Conservation (phyloP, 1,140 invertebrate genomes). For the Melanaphis sacchari region DNA sequence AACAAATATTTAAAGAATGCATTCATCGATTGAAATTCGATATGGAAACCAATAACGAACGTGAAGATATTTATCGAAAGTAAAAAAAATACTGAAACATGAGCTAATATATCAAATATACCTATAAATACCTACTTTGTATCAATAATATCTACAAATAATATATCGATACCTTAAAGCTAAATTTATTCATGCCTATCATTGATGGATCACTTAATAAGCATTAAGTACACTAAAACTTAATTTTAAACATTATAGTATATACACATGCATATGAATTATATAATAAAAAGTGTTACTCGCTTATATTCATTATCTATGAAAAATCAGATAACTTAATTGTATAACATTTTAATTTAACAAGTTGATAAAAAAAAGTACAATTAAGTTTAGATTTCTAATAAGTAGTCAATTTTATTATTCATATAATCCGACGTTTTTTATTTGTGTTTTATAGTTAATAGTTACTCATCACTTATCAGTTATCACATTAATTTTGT, state of each 20-base stretch:
- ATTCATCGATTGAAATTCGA: background rate
- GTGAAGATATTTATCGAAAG: background rate
- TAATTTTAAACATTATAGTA: background rate
- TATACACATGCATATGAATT: background rate
- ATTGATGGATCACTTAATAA: background rate
- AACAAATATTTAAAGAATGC: slow-evolving; percentile 23
- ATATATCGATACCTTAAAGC: background rate
- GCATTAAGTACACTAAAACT: no score
- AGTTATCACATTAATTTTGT: background rate
- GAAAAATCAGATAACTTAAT: background rate
- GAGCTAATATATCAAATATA: slow-evolving; percentile 12
- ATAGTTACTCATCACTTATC: no score
- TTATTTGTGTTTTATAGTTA: background rate
- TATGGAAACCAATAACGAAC: background rate
- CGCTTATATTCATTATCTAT: background rate
- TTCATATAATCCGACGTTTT: background rate
- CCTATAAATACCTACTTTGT: background rate
- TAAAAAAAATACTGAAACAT: slow-evolving; percentile 16
- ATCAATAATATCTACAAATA: background rate
- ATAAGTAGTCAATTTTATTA: background rate
- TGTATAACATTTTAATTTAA: background rate
- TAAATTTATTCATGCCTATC: background rate
- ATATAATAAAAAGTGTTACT: background rate
- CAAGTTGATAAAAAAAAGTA: background rate
- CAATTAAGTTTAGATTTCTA: background rate